Percentiles rank a stretch among this genome's conserved stretches.
These are phyloP conservation scores for Pseudopodoces humilis DNA, from an alignment of 2,113 vertebrate species.

Conservation along the genomic window DNA sequence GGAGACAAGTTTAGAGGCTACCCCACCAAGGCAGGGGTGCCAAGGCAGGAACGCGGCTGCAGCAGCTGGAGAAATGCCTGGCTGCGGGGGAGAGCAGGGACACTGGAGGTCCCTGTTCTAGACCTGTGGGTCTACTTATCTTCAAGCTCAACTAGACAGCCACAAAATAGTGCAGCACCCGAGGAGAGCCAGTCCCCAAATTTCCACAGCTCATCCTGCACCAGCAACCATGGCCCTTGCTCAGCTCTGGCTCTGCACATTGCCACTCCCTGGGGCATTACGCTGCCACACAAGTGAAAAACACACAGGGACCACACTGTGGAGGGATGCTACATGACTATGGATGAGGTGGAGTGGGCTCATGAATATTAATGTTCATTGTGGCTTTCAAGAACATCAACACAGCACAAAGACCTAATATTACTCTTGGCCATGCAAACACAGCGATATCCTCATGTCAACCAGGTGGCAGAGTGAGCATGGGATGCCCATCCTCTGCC, in stretches of 20 bases:
- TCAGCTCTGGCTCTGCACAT: not conserved
- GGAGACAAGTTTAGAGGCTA: not conserved
- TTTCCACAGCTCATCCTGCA: not conserved
- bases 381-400: constrained; percentile 67
- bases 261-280: not conserved
- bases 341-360: constrained; percentile 46
- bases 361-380: constrained; percentile 70
- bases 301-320: not conserved
- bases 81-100: not conserved
- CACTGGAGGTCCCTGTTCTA: not conserved
- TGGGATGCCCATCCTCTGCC: not conserved
- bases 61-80: not conserved
- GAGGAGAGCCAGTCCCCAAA: not conserved
- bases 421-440: constrained; percentile 40
- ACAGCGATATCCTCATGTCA: not conserved
- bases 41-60: not conserved
- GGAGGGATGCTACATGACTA: constrained; percentile 48
- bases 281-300: not conserved
- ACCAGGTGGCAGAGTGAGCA: not conserved
- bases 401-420: constrained; percentile 52
- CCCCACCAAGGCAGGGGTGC: not conserved
- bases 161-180: not conserved
- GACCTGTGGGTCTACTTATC: not conserved
- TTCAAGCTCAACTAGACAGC: not conserved
- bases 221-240: not conserved